These are phyloP conservation scores for Electrophaes corylata DNA, from an alignment of 2,888 invertebrate species.

Conservation along the genomic window DNA sequence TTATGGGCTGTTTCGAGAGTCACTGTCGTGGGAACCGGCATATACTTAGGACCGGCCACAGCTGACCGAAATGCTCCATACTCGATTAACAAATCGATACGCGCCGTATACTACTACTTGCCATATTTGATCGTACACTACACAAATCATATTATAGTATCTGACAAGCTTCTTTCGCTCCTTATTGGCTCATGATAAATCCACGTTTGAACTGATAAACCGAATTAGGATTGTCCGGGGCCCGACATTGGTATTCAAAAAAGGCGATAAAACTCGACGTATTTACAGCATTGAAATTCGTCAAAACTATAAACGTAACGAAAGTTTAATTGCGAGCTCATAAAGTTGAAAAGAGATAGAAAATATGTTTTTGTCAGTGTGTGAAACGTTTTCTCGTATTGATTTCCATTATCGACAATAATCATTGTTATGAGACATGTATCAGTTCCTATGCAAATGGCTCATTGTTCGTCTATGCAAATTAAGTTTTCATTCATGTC, in stretches of 20 bases:
- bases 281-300: conserved; percentile 60
- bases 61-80: conserved; percentile 84
- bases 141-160: conserved; percentile 63
- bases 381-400: conserved; percentile 79
- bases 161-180: conserved; percentile 60
- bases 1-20: conserved; percentile 78
- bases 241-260: conserved; percentile 3
- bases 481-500: conserved; percentile 77
- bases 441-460: conserved; percentile 73
- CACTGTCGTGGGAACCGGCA: conserved; percentile 83
- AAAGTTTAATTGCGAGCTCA: conserved; percentile 63
- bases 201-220: conserved; percentile 48
- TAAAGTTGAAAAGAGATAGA: conserved; percentile 48
- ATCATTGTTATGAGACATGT: conserved; percentile 71
- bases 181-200: conserved; percentile 52
- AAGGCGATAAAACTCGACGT: conserved; percentile 18
- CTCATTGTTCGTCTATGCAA: conserved; percentile 75
- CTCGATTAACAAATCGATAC: conserved; percentile 81
- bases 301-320: conserved; percentile 66
- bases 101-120: conserved; percentile 53
- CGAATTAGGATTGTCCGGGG: conserved; percentile 9
- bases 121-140: conserved; percentile 64
- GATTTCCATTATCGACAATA: conserved; percentile 73
- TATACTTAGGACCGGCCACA: conserved; percentile 77
- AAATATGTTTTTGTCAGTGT: conserved; percentile 54